These are phyloP conservation scores for Mergus octosetaceus DNA, from an alignment of 2,797 vertebrate species.

Conservation along the genomic window DNA sequence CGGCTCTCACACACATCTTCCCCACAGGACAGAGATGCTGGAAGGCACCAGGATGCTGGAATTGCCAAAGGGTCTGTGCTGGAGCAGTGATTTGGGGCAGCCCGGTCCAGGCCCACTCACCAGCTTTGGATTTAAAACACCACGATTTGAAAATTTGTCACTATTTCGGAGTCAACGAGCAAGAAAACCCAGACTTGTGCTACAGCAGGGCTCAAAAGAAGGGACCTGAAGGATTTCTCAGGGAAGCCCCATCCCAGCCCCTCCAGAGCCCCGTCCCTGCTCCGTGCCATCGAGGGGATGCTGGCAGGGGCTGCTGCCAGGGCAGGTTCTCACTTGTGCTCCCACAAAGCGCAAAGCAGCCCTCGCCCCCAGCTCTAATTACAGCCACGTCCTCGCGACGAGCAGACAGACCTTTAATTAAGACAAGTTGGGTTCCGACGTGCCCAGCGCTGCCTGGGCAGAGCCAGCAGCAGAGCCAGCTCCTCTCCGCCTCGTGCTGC, in stretches of 20 bases:
- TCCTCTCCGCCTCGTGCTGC: neutral
- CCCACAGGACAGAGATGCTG: no score
- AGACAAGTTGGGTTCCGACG: neutral
- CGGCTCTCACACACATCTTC: neutral
- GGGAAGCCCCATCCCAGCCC: neutral
- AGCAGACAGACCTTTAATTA: neutral
- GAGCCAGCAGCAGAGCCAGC: neutral
- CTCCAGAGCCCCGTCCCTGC: neutral
- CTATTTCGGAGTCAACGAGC: neutral
- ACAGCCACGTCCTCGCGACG: rapidly evolving
- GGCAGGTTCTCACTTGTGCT: neutral
- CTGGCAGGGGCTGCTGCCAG: neutral
- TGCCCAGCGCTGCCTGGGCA: neutral
- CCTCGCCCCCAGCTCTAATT: no score
- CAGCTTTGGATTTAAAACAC: neutral
- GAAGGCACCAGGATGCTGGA: neutral
- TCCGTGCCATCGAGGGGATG: neutral
- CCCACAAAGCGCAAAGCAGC: neutral
- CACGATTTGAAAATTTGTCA: neutral
- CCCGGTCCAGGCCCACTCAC: neutral
- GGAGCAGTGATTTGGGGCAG: neutral
- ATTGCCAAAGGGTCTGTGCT: neutral
- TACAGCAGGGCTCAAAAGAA: neutral
- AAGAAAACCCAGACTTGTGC: neutral
- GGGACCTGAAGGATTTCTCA: neutral